Conservation (phyloP, 2,888 invertebrate species). For the Drosophila leonis region DNA sequence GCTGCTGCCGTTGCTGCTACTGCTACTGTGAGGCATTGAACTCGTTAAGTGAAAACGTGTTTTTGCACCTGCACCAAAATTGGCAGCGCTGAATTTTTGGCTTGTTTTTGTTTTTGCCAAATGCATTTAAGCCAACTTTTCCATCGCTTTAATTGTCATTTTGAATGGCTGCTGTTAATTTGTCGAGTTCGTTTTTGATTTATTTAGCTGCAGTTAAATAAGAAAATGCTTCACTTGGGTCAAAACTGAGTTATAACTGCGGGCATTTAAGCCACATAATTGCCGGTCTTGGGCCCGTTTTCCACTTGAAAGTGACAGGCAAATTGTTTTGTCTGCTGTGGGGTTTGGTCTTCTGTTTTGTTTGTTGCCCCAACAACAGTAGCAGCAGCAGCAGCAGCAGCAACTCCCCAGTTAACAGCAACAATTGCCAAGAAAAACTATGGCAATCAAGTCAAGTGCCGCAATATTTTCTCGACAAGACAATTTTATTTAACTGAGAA, state of each 20-base stretch:
- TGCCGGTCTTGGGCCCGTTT: conserved; percentile 49
- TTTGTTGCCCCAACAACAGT: conserved; percentile 5
- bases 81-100: conserved; percentile 32
- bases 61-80: conserved; percentile 64
- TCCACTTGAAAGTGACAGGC: conserved; percentile 58
- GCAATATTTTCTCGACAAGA: conserved; percentile 30
- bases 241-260: conserved; percentile 39
- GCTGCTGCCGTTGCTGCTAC: conserved; percentile 32
- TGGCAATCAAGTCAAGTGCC: conserved; percentile 43
- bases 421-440: conserved; percentile 24
- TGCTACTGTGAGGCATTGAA: conserved; percentile 63
- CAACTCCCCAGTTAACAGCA: background rate
- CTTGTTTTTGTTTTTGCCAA: background rate
- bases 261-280: conserved; percentile 41
- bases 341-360: background rate
- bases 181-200: conserved; percentile 25
- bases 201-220: conserved; percentile 26
- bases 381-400: conserved; percentile 1
- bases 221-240: conserved; percentile 28
- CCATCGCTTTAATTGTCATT: conserved; percentile 29
- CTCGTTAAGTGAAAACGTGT: conserved; percentile 64
- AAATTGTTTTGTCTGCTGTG: conserved; percentile 42
- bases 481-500: conserved; percentile 5
- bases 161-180: conserved; percentile 14
- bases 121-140: conserved; percentile 7